phyloP scores from a whole-genome alignment of 2,888 invertebrate genomes.

The Lamproptera curius region DNA sequence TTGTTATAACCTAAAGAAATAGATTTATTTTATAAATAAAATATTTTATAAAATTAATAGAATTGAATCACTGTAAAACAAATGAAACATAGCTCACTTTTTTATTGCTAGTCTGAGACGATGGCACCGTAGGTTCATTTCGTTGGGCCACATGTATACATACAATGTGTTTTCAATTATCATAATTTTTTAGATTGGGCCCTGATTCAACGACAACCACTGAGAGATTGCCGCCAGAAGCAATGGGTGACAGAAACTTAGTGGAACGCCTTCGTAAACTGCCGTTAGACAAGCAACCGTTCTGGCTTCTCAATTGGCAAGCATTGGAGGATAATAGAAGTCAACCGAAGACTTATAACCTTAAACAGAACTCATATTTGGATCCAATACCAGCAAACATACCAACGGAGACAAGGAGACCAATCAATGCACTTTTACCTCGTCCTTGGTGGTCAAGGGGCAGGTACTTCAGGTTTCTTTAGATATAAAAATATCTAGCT shows the following conservation, averaged over 20 bases:
- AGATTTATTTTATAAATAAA: not conserved
- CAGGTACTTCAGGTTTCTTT: too few species aligned
- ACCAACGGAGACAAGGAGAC: too few species aligned
- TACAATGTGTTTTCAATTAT: not conserved
- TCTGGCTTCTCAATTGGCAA: slow-evolving; percentile 84
- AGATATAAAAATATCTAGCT: too few species aligned
- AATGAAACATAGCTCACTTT: not conserved
- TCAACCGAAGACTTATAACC: slow-evolving; percentile 50
- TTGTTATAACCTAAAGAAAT: too few species aligned
- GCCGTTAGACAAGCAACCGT: slow-evolving; percentile 82
- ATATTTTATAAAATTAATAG: not conserved
- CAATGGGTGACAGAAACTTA: slow-evolving; percentile 78
- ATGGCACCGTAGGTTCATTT: too few species aligned
- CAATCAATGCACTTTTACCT: too few species aligned
- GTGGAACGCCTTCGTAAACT: slow-evolving; percentile 79
- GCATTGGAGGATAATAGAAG: slow-evolving; percentile 78
- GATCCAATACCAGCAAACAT: slow-evolving; percentile 20
- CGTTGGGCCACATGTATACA: too few species aligned
- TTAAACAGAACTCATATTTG: slow-evolving; percentile 42
- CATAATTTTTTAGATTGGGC: slow-evolving; percentile 16
- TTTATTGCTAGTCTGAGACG: not conserved
- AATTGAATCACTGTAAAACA: not conserved
- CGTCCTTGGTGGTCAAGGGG: too few species aligned
- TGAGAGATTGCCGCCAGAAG: slow-evolving; percentile 78
- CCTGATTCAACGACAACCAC: slow-evolving; percentile 39